Evolutionary conservation across 1,140 invertebrate species (phyloP).

Genomic region (Cardiocondyla obscurior): DNA sequence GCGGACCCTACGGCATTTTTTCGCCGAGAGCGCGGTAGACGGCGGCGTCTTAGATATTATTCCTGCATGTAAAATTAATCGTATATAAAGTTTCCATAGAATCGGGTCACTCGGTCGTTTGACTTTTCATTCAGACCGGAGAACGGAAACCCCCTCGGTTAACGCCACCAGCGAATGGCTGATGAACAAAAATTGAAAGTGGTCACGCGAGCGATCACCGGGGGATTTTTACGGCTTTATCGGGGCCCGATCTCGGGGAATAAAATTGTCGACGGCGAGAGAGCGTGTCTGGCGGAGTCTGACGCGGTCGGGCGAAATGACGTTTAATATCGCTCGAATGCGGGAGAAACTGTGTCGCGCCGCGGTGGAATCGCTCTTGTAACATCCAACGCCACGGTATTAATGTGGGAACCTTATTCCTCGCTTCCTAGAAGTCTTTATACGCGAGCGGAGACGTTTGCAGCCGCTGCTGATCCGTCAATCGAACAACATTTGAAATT

Average conservation of each 20-base stretch:
- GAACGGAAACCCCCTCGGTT: too few relatives aligned
- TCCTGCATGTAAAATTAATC: too few relatives aligned
- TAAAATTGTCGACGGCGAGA: not conserved
- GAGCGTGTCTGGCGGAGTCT: not conserved
- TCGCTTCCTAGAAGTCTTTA: not conserved
- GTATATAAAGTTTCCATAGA: not conserved
- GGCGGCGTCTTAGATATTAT: not conserved
- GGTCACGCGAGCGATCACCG: constrained; percentile 10
- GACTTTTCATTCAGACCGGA: too few relatives aligned
- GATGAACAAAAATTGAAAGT: constrained; percentile 20
- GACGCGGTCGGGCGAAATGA: not conserved
- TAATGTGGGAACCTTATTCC: constrained; percentile 6
- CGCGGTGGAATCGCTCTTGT: not conserved
- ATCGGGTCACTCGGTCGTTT: not conserved
- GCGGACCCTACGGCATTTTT: not conserved
- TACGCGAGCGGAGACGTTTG: not conserved
- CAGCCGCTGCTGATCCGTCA: not conserved
- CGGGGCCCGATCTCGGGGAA: constrained; percentile 8
- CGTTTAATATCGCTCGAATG: constrained; percentile 22
- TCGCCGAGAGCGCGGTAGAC: not conserved
- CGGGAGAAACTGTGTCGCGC: constrained; percentile 3
- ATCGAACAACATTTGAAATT: constrained; percentile 35
- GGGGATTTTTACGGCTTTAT: constrained; percentile 29
- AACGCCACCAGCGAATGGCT: not conserved
- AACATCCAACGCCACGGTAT: not conserved